These are phyloP conservation scores for Pica pica DNA, from an alignment of 2,113 vertebrate species.

Conservation along the genomic window DNA sequence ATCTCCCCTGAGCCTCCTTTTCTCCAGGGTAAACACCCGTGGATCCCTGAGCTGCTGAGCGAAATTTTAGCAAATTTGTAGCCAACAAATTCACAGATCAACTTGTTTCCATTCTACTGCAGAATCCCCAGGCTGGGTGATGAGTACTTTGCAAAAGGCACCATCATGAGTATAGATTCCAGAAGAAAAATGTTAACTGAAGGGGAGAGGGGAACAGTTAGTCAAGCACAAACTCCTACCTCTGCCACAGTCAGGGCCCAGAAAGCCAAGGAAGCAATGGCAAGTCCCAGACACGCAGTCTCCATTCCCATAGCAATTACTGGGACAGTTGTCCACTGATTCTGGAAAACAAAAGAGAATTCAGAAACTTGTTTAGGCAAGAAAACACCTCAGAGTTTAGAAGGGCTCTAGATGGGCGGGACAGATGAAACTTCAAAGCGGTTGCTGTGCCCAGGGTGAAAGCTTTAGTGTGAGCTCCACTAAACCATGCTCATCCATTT, in stretches of 20 bases:
- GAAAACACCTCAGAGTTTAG: background rate
- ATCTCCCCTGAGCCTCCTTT: background rate
- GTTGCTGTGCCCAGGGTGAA: fast-evolving
- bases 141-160: background rate
- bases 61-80: background rate
- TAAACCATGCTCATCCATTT: background rate
- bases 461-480: background rate
- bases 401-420: background rate
- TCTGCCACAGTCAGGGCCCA: conserved; percentile 93
- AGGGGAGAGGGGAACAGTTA: background rate
- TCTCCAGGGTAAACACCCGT: fast-evolving
- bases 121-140: background rate
- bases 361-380: background rate
- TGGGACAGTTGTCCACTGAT: conserved; percentile 94
- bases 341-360: conserved; percentile 71
- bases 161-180: background rate
- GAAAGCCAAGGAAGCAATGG: conserved; percentile 94
- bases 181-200: background rate
- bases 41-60: fast-evolving
- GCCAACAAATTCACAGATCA: background rate
- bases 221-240: conserved; percentile 71
- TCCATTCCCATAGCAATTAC: conserved; percentile 96
- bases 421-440: background rate
- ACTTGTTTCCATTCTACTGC: background rate
- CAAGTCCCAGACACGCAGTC: conserved; percentile 94